Evolutionary conservation across 2,888 invertebrate genomes (phyloP).

Genomic region (Rotaria socialis): DNA sequence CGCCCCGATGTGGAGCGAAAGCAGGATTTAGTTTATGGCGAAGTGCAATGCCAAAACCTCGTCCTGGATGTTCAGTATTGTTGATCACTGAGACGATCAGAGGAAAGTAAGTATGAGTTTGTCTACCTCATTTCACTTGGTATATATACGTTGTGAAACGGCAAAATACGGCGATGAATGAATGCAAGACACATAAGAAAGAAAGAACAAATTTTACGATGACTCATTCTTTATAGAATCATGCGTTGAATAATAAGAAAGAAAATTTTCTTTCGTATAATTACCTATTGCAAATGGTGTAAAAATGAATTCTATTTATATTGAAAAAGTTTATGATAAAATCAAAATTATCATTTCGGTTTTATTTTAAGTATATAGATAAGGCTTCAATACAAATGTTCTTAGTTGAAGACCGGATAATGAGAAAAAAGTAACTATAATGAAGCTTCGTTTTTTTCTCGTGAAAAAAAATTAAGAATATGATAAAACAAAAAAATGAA

Average conservation of each 20-base stretch:
- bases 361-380: not conserved
- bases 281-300: not conserved
- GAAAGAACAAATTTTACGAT: not conserved
- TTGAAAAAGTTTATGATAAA: not conserved
- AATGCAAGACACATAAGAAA: not conserved
- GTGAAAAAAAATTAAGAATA: not conserved
- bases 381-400: not conserved
- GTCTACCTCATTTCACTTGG: not conserved
- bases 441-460: not conserved
- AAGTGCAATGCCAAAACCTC: constrained; percentile 29
- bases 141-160: not conserved
- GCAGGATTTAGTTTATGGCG: constrained; percentile 29
- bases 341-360: not conserved
- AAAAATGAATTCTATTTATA: not conserved
- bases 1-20: constrained; percentile 26
- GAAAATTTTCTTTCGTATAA: not conserved
- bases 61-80: constrained; percentile 26
- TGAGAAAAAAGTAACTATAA: not conserved
- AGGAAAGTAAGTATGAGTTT: constrained; percentile 28
- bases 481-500: not conserved
- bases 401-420: not conserved
- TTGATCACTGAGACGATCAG: constrained; percentile 24
- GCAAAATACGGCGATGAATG: constrained; percentile 26
- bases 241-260: not conserved
- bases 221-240: not conserved